phyloP scores from a whole-genome alignment of 2,797 vertebrate species.

The Lagorchestes hirsutus region DNA sequence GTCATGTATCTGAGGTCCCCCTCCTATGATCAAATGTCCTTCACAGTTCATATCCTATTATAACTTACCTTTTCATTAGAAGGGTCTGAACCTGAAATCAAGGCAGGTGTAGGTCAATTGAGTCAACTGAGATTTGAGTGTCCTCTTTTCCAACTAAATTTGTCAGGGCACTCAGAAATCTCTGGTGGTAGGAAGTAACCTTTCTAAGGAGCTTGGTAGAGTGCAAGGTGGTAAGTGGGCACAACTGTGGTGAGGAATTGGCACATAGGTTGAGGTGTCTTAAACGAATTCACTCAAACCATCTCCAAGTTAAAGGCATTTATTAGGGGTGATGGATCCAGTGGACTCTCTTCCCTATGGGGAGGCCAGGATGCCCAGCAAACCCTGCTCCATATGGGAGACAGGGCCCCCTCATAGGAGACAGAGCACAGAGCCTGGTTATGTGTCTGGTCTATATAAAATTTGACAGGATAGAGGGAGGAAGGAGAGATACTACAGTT shows the following conservation, averaged over 20 bases:
- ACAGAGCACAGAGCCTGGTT: too few relatives aligned
- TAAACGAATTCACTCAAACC: too few relatives aligned
- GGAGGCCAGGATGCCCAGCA: too few relatives aligned
- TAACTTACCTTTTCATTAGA: background rate
- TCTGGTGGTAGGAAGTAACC: slow-evolving; percentile 8
- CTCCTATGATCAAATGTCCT: background rate
- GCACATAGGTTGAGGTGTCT: too few relatives aligned
- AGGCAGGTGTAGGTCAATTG: background rate
- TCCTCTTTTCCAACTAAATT: background rate
- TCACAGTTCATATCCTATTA: background rate
- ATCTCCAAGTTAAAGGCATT: too few relatives aligned
- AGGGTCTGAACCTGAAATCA: slow-evolving; percentile 1
- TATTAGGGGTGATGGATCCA: too few relatives aligned
- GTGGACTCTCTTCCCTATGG: too few relatives aligned
- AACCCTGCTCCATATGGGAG: too few relatives aligned
- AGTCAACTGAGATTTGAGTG: slow-evolving; percentile 30
- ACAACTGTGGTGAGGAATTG: background rate
- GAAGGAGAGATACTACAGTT: too few relatives aligned
- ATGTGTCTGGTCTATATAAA: too few relatives aligned
- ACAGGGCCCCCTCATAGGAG: too few relatives aligned
- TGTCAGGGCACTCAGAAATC: slow-evolving; percentile 44
- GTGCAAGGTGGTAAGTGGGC: background rate
- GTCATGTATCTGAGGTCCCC: background rate
- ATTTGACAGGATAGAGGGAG: too few relatives aligned
- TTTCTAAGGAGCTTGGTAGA: background rate